phyloP scores from a whole-genome alignment of 1,140 invertebrate genomes.

The Cydia splendana region DNA sequence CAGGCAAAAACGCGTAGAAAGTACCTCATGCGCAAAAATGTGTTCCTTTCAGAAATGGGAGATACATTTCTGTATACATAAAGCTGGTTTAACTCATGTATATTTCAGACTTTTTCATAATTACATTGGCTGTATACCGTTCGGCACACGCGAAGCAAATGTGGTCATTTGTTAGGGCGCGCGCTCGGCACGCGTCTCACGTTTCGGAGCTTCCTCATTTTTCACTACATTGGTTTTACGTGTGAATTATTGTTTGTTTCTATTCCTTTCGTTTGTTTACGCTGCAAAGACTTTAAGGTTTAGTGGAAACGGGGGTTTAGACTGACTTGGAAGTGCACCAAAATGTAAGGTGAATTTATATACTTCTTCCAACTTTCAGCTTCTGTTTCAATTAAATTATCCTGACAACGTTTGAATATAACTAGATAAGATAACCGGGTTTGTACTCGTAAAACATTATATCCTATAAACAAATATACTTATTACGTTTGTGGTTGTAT shows the following conservation, averaged over 20 bases:
- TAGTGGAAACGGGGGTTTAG: neutral
- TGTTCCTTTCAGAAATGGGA: neutral
- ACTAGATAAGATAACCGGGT: too few species aligned
- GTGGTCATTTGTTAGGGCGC: constrained; percentile 71
- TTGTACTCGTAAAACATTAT: too few species aligned
- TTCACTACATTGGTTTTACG: constrained; percentile 79
- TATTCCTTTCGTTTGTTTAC: constrained; percentile 47
- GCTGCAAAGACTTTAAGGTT: constrained; percentile 15
- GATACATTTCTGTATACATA: neutral
- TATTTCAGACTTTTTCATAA: constrained; percentile 9
- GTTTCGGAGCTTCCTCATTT: constrained; percentile 74
- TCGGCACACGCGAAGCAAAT: constrained; percentile 50
- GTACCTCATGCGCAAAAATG: neutral
- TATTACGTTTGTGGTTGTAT: too few species aligned
- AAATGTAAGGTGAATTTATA: neutral
- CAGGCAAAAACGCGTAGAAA: too few species aligned
- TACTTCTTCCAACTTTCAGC: neutral
- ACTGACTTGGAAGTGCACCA: neutral
- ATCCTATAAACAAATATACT: too few species aligned
- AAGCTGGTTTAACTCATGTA: neutral
- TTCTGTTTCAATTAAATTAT: neutral
- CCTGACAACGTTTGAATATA: neutral
- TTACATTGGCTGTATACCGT: neutral
- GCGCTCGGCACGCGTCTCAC: constrained; percentile 63
- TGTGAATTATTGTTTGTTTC: constrained; percentile 76